Base-by-base conservation (phyloP, 2,113 vertebrate genomes). In the Prietella phreatophila region DNA sequence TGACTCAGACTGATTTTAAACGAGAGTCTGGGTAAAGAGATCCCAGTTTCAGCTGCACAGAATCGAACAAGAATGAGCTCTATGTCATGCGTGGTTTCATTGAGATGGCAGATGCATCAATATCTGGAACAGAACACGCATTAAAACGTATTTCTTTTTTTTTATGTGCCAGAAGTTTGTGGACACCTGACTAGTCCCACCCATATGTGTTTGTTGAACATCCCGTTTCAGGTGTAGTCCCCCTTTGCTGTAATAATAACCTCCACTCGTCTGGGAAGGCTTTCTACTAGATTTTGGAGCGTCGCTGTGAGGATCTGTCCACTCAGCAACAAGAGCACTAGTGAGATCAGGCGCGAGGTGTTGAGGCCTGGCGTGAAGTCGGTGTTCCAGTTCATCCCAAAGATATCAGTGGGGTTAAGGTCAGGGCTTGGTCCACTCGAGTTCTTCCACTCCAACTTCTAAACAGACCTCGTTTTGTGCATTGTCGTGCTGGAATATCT, bases 121-220 rank as follows among this genome's bases (percentile, higher is more conserved):
- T 71, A 89, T 78, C 67, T 42, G 42, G 42, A 83, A 61, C 56
- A 65, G 67, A 82, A 30, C 14, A 58, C 36, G 36, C 76, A 87
- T 47, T 47, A 7, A 47, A 47, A n/a, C n/a, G n/a, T n/a, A n/a
- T n/a, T n/a, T n/a, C 39, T 4, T 42, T 42, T 36, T 36, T 42
- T 42, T 5, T n/a, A n/a, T n/a, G n/a, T 19, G 65, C 30, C 13
- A 30, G 13, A 67, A 15, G 17, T 39, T 73, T 39, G 69, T 36
- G 69, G 17, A 75, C 20, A 39, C 3, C 39, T 75, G 39, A 75
- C 2, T 9, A 75, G 22, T 42, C 36, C 11, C 36, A 75, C 5
- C 42, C 5, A 27, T 50, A 50, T 27, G 15, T 19, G 14, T 17
- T 71, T 33, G n/a, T 69, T 33, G 65, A 33, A 15, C 65, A 69